Evolutionary conservation across 2,888 invertebrate species (phyloP), one percentile per base, ranked within the genome.

Genomic region (Cyclophora punctaria): DNA sequence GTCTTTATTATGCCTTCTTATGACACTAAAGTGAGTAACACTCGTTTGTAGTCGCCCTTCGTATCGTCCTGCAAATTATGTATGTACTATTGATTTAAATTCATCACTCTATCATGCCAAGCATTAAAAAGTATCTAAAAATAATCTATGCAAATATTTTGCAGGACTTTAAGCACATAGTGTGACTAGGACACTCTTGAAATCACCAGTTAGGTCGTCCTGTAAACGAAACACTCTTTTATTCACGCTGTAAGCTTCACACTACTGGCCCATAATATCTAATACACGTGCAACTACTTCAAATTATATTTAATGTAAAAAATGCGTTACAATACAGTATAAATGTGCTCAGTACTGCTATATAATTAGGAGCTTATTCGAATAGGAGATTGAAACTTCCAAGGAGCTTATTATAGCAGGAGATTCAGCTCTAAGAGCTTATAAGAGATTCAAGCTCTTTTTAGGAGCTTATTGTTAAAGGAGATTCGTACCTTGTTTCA

Each of bases 201-300:
- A 92, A 86, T 93, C 93, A 69, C 93, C 93, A 60, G 89, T 89
- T 67, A 91, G 84, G 82, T 93, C 93, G 65, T 91, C 92, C 92
- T 92, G 90, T 64, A 90, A 89, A 83, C 75, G 83, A 79, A 80
- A 62, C 64, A 66, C 75, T 73, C 42, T 43, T 43, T 20, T 77
- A 73, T 69, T 71, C 70, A 75, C 67, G 64, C 42, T 43, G 68
- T 73, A 77, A 75, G 72, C 71, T 62, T 65, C 62, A 64, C 47
- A 63, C 69, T 82, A 84, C 86, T 85, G 85, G 80, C 87, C 87
- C 87, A 85, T 80, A 78, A 75, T 73, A 80, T 73, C 70, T 62
- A 49, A 61, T 62, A 71, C 70, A 75, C 78, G 80, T 78, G 80
- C 81, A 75, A 69, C 69, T 54, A 67, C 66, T 63, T 67, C 65